Evolutionary conservation across 2,888 invertebrate species (phyloP).

Genomic region (Holacanthella duospinosa): DNA sequence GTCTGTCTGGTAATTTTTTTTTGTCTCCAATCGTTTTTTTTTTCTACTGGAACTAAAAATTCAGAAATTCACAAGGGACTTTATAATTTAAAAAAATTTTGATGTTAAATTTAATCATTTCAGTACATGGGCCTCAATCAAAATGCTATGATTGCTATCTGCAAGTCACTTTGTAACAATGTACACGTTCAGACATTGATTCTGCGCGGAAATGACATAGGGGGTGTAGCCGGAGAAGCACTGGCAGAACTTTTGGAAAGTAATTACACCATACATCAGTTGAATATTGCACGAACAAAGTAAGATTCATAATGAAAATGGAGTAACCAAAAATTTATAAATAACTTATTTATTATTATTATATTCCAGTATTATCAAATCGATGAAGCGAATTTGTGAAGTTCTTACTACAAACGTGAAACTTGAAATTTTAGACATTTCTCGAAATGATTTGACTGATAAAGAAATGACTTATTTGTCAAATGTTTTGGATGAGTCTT

Average conservation of each 20-base stretch:
- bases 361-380: slow-evolving; percentile 10
- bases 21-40: too few relatives aligned
- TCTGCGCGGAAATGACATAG: slow-evolving; percentile 34
- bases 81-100: background rate
- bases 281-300: slow-evolving; percentile 26
- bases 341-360: background rate
- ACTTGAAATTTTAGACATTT: slow-evolving; percentile 24
- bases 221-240: slow-evolving; percentile 23
- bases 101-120: background rate
- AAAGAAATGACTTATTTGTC: slow-evolving; percentile 42
- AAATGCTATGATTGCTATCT: slow-evolving; percentile 39
- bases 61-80: background rate
- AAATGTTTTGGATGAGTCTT: slow-evolving; percentile 40
- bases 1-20: background rate
- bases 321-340: background rate
- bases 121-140: slow-evolving; percentile 22
- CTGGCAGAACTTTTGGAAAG: slow-evolving; percentile 27
- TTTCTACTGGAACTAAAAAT: background rate
- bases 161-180: slow-evolving; percentile 41
- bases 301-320: slow-evolving; percentile 10
- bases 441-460: slow-evolving; percentile 44
- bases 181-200: slow-evolving; percentile 38
- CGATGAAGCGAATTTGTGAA: slow-evolving; percentile 14
- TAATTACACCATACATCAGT: slow-evolving; percentile 20
- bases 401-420: slow-evolving; percentile 9